Percentiles rank a stretch among this genome's conserved stretches.
phyloP scores from a whole-genome alignment of 37 sponge, comb jelly and placozoan genomes.

The Beroe ovata region DNA sequence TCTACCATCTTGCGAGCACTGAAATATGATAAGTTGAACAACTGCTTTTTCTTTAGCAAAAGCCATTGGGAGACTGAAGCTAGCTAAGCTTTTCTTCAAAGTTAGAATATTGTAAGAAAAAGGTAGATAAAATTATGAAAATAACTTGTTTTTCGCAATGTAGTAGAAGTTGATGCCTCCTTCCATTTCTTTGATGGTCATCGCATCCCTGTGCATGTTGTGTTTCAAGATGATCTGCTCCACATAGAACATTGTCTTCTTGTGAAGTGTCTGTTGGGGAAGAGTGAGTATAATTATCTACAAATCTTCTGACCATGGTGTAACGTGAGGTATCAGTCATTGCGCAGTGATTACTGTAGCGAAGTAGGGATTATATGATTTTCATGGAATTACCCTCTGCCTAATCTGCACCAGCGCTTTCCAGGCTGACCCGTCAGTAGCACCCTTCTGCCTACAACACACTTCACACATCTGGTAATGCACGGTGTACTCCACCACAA shows the following conservation, averaged over 20 bases:
- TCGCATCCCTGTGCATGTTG: constrained; percentile 74
- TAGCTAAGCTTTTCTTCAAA: too few relatives aligned
- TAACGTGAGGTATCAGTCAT: too few relatives aligned
- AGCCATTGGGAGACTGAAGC: too few relatives aligned
- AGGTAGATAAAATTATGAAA: too few relatives aligned
- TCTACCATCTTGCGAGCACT: constrained; percentile 90
- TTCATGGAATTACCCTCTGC: constrained; percentile 90
- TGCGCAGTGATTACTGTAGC: too few relatives aligned
- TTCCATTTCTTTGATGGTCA: constrained; percentile 73
- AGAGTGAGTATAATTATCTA: neutral
- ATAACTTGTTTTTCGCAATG: constrained; percentile 63
- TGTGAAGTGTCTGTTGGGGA: constrained; percentile 76
- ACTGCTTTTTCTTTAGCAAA: too few relatives aligned
- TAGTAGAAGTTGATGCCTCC: constrained; percentile 67
- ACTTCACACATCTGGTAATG: constrained; percentile 93
- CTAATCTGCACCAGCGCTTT: constrained; percentile 90
- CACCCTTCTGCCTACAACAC: constrained; percentile 84
- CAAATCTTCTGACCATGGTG: neutral
- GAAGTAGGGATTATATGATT: too few relatives aligned
- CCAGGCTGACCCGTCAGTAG: constrained; percentile 82
- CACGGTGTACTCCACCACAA: constrained; percentile 92
- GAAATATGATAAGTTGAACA: too few relatives aligned
- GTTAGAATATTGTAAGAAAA: too few relatives aligned
- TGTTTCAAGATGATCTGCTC: constrained; percentile 93
- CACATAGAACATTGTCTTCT: constrained; percentile 94